Evolutionary conservation across 2,113 vertebrate genomes (phyloP), one percentile per base, ranked within the genome.

Genomic region (Amphilophus citrinellus): DNA sequence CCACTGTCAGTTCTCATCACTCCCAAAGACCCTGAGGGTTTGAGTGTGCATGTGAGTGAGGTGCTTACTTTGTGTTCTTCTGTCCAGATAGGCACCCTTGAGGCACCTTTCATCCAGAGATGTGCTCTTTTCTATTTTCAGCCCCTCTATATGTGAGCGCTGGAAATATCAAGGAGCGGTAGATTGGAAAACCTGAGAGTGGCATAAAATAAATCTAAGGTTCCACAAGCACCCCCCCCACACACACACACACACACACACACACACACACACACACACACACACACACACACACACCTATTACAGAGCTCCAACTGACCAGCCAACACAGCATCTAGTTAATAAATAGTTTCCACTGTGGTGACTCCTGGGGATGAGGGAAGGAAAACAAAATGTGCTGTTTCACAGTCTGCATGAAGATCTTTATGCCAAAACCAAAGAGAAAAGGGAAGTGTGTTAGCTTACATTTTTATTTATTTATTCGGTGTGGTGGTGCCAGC

Each of bases 1-100:
- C 90, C 89, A 87, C 92, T 94, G 94, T 95, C 94, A 94, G 92
- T 85, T 94, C 93, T 92, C 90, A 94, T 95, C 92, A 93, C 87
- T 94, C 92, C 91, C 86, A 80, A 39, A 91, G 81, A 91, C 93
- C 92, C 93, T 2, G 83, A 92, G 91, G 88, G 91, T 85, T 84
- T 73, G 84, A 78, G 88, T 88, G 89, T 92, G 94, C 91, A 88
- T 94, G 93, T 85, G 92, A 94, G 93, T 83, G 92, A 94, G 93
- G 91, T 89, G 92, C 91, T 94, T 92, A 93, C 90, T 93, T 91
- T 94, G 90, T 92, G 91, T 89, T 93, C 91, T 90, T 92, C 92
- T 77, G 86, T 86, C 92, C 93, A 93, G 94, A 95, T 95, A 95
- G 91, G 91, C 91, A 94, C 92, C 94, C 92, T 94, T 83, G 92